phyloP scores from a whole-genome alignment of 2,888 invertebrate species.

The Yponomeuta evonymella region DNA sequence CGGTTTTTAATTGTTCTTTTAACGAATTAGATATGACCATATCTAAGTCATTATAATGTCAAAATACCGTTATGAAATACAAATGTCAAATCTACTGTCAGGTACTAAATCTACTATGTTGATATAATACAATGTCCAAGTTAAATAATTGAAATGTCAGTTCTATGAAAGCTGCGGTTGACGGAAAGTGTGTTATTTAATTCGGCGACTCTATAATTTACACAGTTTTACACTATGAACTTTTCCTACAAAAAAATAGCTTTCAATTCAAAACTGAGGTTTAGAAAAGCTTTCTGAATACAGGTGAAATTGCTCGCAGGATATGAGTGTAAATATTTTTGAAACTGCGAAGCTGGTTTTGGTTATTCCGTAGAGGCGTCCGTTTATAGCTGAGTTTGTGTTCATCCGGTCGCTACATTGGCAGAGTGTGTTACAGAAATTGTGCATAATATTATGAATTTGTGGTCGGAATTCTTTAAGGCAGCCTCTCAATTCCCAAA shows the following conservation, averaged over 20 bases:
- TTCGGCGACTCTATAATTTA: too few relatives aligned
- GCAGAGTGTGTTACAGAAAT: not conserved
- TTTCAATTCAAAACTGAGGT: not conserved
- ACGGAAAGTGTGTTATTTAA: too few relatives aligned
- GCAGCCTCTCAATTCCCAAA: too few relatives aligned
- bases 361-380: not conserved
- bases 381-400: not conserved
- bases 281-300: not conserved
- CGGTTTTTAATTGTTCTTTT: too few relatives aligned
- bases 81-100: too few relatives aligned
- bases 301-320: not conserved
- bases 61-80: too few relatives aligned
- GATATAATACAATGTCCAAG: too few relatives aligned
- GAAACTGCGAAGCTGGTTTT: not conserved
- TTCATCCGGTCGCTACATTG: not conserved
- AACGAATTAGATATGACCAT: too few relatives aligned
- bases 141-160: too few relatives aligned
- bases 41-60: too few relatives aligned
- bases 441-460: not conserved
- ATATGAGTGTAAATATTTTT: not conserved
- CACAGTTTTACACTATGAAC: not conserved
- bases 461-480: not conserved
- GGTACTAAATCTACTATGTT: too few relatives aligned
- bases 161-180: too few relatives aligned
- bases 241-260: not conserved